Conservation (phyloP, 2,797 vertebrate genomes). For the Echeneis naucrates region DNA sequence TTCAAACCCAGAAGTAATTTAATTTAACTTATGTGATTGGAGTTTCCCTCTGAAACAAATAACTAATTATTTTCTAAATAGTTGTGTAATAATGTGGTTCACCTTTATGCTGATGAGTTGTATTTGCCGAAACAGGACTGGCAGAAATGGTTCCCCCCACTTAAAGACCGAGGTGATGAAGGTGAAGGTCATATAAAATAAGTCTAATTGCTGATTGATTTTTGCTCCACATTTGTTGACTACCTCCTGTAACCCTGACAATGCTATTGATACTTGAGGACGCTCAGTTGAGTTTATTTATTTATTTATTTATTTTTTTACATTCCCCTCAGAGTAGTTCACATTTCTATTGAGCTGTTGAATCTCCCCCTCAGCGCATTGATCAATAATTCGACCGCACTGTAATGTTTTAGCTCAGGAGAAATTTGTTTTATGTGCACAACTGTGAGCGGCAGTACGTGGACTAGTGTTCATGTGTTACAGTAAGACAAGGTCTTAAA, state of each 20-base stretch:
- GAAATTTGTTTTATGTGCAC: slow-evolving; percentile 42
- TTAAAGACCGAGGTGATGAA: neutral
- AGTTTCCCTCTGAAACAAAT: neutral
- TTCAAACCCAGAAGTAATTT: neutral
- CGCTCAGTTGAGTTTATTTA: no score
- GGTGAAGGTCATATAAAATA: neutral
- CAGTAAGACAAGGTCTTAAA: neutral
- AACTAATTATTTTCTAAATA: neutral
- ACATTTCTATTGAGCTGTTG: neutral
- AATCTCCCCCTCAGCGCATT: neutral
- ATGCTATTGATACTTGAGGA: neutral
- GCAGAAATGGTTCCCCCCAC: neutral
- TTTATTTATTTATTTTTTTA: neutral
- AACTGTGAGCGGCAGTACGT: slow-evolving; percentile 12
- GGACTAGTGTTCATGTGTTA: slow-evolving; percentile 27
- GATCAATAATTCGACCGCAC: neutral
- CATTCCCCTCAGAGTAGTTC: neutral
- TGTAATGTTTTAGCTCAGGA: neutral
- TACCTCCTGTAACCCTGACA: slow-evolving; percentile 9
- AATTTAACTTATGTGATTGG: neutral
- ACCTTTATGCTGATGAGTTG: neutral
- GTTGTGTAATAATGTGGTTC: neutral
- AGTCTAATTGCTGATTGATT: neutral
- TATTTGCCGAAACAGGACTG: neutral
- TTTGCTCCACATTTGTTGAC: neutral